These are phyloP conservation scores for Sebastes iracundus DNA, from an alignment of 2,797 vertebrate species.

Conservation along the genomic window DNA sequence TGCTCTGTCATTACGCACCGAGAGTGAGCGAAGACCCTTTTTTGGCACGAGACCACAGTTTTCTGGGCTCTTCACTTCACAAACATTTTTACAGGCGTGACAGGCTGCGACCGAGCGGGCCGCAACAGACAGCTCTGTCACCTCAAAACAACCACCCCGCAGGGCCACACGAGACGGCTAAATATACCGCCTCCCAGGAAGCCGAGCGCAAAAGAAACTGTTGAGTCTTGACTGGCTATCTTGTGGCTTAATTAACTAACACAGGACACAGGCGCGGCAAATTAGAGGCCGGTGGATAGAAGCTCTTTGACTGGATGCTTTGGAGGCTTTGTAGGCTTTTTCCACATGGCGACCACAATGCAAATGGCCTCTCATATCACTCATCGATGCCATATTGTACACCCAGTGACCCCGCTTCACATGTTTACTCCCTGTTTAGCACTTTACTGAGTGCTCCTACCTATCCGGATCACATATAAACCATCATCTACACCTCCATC, in stretches of 20 bases:
- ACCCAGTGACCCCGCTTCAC: conserved; percentile 14
- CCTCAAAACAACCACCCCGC: conserved; percentile 76
- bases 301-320: conserved; percentile 60
- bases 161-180: conserved; percentile 78
- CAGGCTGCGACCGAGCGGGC: conserved; percentile 73
- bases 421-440: conserved; percentile 42
- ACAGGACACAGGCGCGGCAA: conserved; percentile 71
- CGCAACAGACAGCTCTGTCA: conserved; percentile 77
- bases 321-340: conserved; percentile 53
- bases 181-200: conserved; percentile 77
- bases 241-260: conserved; percentile 80
- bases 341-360: conserved; percentile 54
- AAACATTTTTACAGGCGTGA: conserved; percentile 85
- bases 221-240: conserved; percentile 54
- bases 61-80: conserved; percentile 78
- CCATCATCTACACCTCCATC: conserved; percentile 13
- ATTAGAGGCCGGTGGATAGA: conserved; percentile 75
- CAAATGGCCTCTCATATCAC: conserved; percentile 45
- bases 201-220: conserved; percentile 25
- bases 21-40: conserved; percentile 68
- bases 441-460: conserved; percentile 2
- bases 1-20: conserved; percentile 74
- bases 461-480: conserved; percentile 31
- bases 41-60: conserved; percentile 75
- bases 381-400: conserved; percentile 28